These are phyloP conservation scores for Bellardia pandia DNA, from an alignment of 2,888 invertebrate genomes.

Conservation along the genomic window DNA sequence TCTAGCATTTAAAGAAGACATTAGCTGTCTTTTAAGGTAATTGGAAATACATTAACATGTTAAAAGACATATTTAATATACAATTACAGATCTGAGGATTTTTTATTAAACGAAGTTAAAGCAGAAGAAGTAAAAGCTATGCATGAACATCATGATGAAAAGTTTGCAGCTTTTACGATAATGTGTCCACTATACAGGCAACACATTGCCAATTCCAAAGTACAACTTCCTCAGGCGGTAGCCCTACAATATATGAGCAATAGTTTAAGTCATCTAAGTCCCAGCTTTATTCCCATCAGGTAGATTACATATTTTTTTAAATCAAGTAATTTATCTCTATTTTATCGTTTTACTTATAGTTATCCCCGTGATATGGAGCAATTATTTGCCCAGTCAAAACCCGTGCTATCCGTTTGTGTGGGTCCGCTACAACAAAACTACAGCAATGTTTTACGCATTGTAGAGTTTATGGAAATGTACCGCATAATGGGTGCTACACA, in stretches of 20 bases:
- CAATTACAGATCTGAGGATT: slow-evolving; percentile 78
- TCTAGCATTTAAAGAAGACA: slow-evolving; percentile 73
- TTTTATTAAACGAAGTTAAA: slow-evolving; percentile 76
- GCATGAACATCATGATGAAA: slow-evolving; percentile 84
- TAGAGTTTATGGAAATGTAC: slow-evolving; percentile 85
- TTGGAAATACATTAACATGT: not conserved
- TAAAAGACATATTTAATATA: not conserved
- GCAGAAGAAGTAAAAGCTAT: slow-evolving; percentile 83
- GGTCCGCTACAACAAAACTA: slow-evolving; percentile 84
- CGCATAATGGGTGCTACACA: slow-evolving; percentile 84
- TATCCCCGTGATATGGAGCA: slow-evolving; percentile 79
- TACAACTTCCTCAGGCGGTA: slow-evolving; percentile 80
- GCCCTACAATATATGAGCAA: slow-evolving; percentile 80
- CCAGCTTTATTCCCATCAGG: slow-evolving; percentile 82
- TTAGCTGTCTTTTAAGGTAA: slow-evolving; percentile 80
- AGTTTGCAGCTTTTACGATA: slow-evolving; percentile 83
- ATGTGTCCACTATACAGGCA: slow-evolving; percentile 80
- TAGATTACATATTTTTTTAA: slow-evolving; percentile 58
- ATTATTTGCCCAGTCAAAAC: slow-evolving; percentile 77
- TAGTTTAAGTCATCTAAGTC: slow-evolving; percentile 79
- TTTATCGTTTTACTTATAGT: slow-evolving; percentile 63
- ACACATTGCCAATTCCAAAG: slow-evolving; percentile 58
- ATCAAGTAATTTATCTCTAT: not conserved
- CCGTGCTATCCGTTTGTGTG: slow-evolving; percentile 82
- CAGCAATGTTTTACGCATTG: slow-evolving; percentile 83